A percentile compares a stretch with the other conserved stretches of the same genome.
Evolutionary conservation across 2,113 vertebrate species (phyloP).

Genomic region (Solea senegalensis): DNA sequence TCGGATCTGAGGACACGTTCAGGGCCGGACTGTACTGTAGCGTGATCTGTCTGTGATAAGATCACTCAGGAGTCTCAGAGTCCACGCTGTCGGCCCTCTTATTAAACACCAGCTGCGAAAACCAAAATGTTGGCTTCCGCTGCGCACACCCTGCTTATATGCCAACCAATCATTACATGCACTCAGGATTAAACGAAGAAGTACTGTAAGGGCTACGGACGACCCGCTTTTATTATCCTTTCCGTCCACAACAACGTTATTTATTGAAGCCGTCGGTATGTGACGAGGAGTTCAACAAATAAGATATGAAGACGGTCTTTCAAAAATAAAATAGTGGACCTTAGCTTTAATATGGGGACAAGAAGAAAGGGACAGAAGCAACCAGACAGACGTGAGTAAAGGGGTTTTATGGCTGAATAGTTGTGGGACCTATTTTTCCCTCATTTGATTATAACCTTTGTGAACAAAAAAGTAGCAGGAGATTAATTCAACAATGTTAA

Average conservation of each 20-base stretch:
- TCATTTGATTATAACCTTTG: constrained; percentile 1
- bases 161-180: too few relatives aligned
- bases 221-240: background rate
- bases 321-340: background rate
- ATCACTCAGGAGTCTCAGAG: too few relatives aligned
- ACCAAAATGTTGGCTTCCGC: too few relatives aligned
- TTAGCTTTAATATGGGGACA: background rate
- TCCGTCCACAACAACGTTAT: background rate
- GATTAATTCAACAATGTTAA: background rate
- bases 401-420: background rate
- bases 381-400: background rate
- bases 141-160: too few relatives aligned
- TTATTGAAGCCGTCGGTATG: background rate
- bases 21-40: too few relatives aligned
- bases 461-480: background rate
- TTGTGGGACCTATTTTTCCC: constrained; percentile 1
- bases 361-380: background rate
- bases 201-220: too few relatives aligned
- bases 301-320: background rate
- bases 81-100: too few relatives aligned
- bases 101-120: too few relatives aligned
- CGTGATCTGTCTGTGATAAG: too few relatives aligned
- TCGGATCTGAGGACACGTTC: too few relatives aligned
- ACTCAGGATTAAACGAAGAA: too few relatives aligned
- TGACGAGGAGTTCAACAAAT: background rate